Percentiles rank a stretch among this genome's conserved stretches.
Conservation (phyloP, 1,140 invertebrate species). For the Gryon sp. region DNA sequence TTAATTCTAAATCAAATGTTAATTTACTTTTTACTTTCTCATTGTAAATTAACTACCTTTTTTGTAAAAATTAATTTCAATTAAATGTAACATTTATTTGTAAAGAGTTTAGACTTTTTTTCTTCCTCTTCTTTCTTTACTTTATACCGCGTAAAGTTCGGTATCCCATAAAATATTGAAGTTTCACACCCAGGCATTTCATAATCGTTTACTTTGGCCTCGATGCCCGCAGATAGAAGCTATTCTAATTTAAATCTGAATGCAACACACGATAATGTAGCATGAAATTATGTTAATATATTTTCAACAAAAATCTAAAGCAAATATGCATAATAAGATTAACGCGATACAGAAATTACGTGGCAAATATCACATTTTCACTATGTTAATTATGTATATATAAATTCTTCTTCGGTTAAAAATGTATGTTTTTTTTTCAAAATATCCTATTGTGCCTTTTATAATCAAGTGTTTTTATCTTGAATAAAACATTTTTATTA, state of each 20-base stretch:
- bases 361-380: conserved; percentile 1
- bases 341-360: neutral
- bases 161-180: conserved; percentile 44
- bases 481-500: no score
- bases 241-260: conserved; percentile 35
- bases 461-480: no score
- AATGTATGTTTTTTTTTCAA: no score
- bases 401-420: neutral
- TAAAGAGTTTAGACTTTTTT: no score
- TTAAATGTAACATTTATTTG: no score
- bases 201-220: conserved; percentile 40
- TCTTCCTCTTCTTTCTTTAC: no score
- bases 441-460: no score
- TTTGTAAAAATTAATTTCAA: no score
- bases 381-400: conserved; percentile 1
- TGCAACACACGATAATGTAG: conserved; percentile 16
- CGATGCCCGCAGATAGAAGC: conserved; percentile 38
- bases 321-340: neutral
- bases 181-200: conserved; percentile 51
- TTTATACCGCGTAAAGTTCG: no score
- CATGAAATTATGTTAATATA: conserved; percentile 22
- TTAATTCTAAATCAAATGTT: no score
- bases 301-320: conserved; percentile 7
- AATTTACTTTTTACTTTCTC: no score
- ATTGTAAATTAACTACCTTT: no score